A percentile compares a stretch with the other conserved stretches of the same genome.
Evolutionary conservation across 1,140 invertebrate genomes (phyloP).

Genomic region (Drosophila aff.): DNA sequence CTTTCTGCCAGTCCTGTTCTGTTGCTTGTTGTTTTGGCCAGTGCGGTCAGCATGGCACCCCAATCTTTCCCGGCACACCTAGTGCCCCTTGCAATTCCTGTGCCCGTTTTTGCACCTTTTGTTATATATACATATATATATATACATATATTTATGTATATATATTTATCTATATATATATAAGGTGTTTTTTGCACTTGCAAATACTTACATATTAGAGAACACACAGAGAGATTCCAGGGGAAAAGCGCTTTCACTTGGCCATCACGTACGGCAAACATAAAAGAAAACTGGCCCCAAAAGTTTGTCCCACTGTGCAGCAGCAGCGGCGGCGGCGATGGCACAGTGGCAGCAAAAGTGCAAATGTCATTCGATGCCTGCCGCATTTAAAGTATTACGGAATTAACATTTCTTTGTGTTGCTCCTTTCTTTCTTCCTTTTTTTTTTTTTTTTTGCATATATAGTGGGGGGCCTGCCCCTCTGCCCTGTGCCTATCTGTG

Average conservation of each 20-base stretch:
- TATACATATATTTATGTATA: constrained; percentile 17
- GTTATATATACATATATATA: constrained; percentile 35
- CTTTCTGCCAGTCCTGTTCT: constrained; percentile 19
- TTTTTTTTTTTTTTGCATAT: constrained; percentile 18
- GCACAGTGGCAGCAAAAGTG: constrained; percentile 78
- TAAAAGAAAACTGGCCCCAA: constrained; percentile 6
- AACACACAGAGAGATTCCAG: constrained; percentile 41
- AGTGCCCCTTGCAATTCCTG: constrained; percentile 61
- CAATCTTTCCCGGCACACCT: constrained; percentile 32
- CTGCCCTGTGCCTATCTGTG: background rate
- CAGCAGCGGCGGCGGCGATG: constrained; percentile 1
- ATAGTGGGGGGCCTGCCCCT: constrained; percentile 1
- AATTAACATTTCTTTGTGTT: constrained; percentile 82
- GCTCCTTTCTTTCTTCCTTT: constrained; percentile 28
- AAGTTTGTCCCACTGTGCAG: constrained; percentile 65
- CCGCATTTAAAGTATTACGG: constrained; percentile 83
- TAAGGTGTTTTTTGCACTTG: constrained; percentile 16
- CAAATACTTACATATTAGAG: constrained; percentile 72
- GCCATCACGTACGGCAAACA: constrained; percentile 65
- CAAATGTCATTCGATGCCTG: constrained; percentile 83
- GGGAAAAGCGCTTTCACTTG: constrained; percentile 66
- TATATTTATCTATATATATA: constrained; percentile 1
- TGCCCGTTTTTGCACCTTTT: constrained; percentile 77
- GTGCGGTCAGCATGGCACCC: constrained; percentile 52
- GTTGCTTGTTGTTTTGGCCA: constrained; percentile 55